Evolutionary conservation across 2,113 vertebrate genomes (phyloP).

Genomic region (Glaucidium brasilianum): DNA sequence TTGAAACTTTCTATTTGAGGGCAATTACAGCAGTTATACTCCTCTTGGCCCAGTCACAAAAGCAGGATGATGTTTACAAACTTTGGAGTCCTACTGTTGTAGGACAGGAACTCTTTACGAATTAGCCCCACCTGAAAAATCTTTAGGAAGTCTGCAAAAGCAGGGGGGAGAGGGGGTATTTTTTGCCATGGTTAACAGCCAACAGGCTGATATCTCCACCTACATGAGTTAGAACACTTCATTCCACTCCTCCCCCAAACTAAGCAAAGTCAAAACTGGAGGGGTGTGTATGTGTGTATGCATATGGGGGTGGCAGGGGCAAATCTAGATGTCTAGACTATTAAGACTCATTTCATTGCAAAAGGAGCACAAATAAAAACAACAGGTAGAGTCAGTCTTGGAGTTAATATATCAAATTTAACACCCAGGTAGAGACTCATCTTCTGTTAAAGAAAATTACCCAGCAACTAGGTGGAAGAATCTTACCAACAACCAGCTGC

Average conservation of each 20-base stretch:
- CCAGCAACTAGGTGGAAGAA: background rate
- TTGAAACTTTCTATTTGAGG: background rate
- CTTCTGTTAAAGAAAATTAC: background rate
- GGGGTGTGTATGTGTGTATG: background rate
- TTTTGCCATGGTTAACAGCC: background rate
- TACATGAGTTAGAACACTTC: background rate
- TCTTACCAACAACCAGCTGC: background rate
- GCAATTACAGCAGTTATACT: background rate
- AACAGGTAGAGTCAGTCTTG: background rate
- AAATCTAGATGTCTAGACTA: conserved; percentile 30
- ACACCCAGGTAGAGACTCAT: background rate
- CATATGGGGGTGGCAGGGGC: background rate
- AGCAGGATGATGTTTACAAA: conserved; percentile 10
- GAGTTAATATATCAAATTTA: background rate
- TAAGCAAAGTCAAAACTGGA: background rate
- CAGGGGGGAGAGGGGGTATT: background rate
- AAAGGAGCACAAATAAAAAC: conserved; percentile 34
- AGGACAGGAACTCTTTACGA: background rate
- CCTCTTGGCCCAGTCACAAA: conserved; percentile 6
- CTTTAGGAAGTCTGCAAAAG: conserved; percentile 26
- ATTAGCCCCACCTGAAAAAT: background rate
- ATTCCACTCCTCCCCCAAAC: conserved; percentile 2
- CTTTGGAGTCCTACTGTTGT: background rate
- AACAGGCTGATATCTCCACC: background rate
- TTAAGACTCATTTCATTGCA: background rate